phyloP scores from a whole-genome alignment of 2,113 vertebrate species.

The Antigone vipio region DNA sequence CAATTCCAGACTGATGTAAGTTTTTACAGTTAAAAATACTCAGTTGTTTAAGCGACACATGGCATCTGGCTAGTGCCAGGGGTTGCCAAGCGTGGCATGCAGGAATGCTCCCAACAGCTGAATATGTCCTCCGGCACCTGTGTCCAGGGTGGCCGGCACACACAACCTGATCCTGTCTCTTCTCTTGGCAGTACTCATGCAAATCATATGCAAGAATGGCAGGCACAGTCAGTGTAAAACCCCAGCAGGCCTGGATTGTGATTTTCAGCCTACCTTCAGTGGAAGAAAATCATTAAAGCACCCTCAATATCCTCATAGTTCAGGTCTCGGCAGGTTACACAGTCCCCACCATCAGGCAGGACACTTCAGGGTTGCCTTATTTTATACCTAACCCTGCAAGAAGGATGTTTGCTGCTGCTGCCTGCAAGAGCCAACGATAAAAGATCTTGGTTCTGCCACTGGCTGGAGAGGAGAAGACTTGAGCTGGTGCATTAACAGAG shows the following conservation, averaged over 20 bases:
- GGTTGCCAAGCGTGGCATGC: not conserved
- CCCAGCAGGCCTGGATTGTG: not conserved
- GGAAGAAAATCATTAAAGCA: not conserved
- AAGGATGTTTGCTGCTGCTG: not conserved
- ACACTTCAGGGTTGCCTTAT: not conserved
- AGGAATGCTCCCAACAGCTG: not conserved
- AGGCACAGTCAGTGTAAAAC: not conserved
- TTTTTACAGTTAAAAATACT: slow-evolving; percentile 3
- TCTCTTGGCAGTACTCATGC: not conserved
- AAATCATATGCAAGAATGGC: accelerated
- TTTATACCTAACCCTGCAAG: not conserved
- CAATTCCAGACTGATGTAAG: not conserved
- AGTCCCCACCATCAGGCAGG: not conserved
- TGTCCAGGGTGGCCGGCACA: not conserved
- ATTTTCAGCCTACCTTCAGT: not conserved
- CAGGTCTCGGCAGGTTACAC: not conserved
- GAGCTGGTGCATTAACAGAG: not conserved
- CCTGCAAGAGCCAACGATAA: accelerated
- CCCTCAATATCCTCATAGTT: not conserved
- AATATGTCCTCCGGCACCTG: not conserved
- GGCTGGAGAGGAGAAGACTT: not conserved
- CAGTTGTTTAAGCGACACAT: not conserved
- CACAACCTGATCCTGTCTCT: not conserved
- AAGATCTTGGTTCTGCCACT: not conserved
- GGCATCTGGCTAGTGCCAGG: not conserved